Evolutionary conservation across 2,888 invertebrate species (phyloP), one percentile per base, ranked within the genome.

Genomic region (Cheilosia variabilis): DNA sequence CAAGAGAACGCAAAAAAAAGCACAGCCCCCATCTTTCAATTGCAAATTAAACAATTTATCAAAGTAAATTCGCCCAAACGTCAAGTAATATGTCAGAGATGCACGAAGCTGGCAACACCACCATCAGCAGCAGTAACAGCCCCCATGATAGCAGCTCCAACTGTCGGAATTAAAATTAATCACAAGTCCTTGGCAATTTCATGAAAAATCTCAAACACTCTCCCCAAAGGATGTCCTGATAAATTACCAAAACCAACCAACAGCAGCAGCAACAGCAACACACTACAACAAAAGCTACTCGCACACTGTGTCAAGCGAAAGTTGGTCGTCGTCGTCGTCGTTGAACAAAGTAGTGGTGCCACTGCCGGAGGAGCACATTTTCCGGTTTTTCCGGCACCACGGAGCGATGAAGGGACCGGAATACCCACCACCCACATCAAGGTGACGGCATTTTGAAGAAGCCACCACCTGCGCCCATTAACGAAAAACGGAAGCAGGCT

Each of bases 81-180:
- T 62, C 75, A 55, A 47, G 84, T 69, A 80, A 75, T 27, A 76
- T 75, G 63, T 65, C 84, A 65, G 75, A 71, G 65, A 84, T 81
- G 81, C 52, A 63, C 75, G 75, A 22, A 72, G 19, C 53, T 66
- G 66, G 86, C 60, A 72, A 19, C 58, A 72, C 24, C 58, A 53
- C 10, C 60, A 57, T 15, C 41, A 50, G 55, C 63, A 57, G 5
- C 63, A 69, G 57, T 13, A 80, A 41, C 55, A 24, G 15, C 37
- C 57, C 27, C 43, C 31, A 45, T 58, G 69, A 47, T 69, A 75
- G 63, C 60, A 63, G 80, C 58, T 43, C 34, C 50, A 72, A 66
- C 84, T 77, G 80, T 68, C 76, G 72, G 81, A 66, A 86, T 57
- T 86, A 66, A 86, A 86, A 86, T 86, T 77, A 86, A 86, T 86